Evolutionary conservation across 1,140 invertebrate genomes (phyloP), one percentile per base, ranked within the genome.

Genomic region (Euschistus heros): DNA sequence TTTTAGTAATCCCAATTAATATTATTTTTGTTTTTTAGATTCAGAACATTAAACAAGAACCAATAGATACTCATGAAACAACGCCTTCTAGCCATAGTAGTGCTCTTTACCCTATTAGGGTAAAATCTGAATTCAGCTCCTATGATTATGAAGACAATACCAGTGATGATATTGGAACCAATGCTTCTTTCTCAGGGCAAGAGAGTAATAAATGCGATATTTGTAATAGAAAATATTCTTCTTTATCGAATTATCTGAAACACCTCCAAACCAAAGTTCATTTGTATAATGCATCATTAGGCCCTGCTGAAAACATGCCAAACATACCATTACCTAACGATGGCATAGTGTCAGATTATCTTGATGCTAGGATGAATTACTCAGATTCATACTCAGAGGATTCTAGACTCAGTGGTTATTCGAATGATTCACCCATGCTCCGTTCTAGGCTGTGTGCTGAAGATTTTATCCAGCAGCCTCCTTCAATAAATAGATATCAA

Each of bases 151-250:
- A 26, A 18, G n/a, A 52, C 13, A 22, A 57, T 24, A 24, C 24
- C 15, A 57, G 24, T 57, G 22, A 57, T 24, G 7, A 27, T 26
- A 6, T 6, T 47, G 46, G 15, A n/a, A 50, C 5, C 17, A 5
- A 18, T 50, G 22, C 54, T 27, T 8, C 18, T 57, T 0, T 24
- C 18, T 17, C 18, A 14, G 54, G 24, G 20, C 18, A 22, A 24
- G 15, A 22, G 7, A 57, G 0, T 27, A 24, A 22, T 24, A 24
- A 57, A 26, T 57, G 54, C 26, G 14, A 24, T 57, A 15, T 57
- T 27, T 57, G 54, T 57, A 57, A 57, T 26, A 22, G 54, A 15
- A 57, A 26, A 26, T 57, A 57, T 57, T 22, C 54, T 24, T 24
- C 54, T 57, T 15, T 57, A 4, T 17, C 18, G 10, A 57, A 57